phyloP scores from a whole-genome alignment of 2,113 vertebrate species.

The Pteropus alecto region DNA sequence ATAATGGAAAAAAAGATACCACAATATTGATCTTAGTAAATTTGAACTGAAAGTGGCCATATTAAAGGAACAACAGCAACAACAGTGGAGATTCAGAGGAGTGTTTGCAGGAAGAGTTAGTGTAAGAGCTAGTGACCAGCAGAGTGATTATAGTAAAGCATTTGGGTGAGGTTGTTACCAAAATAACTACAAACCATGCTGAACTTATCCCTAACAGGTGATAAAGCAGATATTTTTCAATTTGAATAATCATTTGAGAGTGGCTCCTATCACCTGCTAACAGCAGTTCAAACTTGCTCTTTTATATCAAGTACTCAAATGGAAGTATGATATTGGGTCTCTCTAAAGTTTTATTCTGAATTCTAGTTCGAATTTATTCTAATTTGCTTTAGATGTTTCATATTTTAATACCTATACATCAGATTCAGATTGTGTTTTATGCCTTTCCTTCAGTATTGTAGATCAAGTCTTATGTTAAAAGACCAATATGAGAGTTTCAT shows the following conservation, averaged over 20 bases:
- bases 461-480: conserved; percentile 79
- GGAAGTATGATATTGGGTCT: conserved; percentile 76
- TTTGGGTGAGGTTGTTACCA: conserved; percentile 89
- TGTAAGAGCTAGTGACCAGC: conserved; percentile 88
- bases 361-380: conserved; percentile 63
- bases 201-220: conserved; percentile 85
- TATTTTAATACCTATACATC: conserved; percentile 80
- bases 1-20: conserved; percentile 93
- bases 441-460: conserved; percentile 74
- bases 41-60: conserved; percentile 93
- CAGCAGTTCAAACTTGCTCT: conserved; percentile 80
- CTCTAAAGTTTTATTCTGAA: conserved; percentile 74
- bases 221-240: conserved; percentile 82
- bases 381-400: conserved; percentile 79
- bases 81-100: conserved; percentile 90
- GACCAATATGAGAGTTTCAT: conserved; percentile 79
- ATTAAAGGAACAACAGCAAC: conserved; percentile 92
- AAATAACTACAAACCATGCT: conserved; percentile 95
- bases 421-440: conserved; percentile 76
- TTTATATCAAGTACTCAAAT: conserved; percentile 77
- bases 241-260: conserved; percentile 81
- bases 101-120: conserved; percentile 85
- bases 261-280: conserved; percentile 74
- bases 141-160: conserved; percentile 91
- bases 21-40: conserved; percentile 92